A percentile compares a stretch with the other conserved stretches of the same genome.
Conservation (phyloP, 1,140 invertebrate genomes). For the Bombus confusus region DNA sequence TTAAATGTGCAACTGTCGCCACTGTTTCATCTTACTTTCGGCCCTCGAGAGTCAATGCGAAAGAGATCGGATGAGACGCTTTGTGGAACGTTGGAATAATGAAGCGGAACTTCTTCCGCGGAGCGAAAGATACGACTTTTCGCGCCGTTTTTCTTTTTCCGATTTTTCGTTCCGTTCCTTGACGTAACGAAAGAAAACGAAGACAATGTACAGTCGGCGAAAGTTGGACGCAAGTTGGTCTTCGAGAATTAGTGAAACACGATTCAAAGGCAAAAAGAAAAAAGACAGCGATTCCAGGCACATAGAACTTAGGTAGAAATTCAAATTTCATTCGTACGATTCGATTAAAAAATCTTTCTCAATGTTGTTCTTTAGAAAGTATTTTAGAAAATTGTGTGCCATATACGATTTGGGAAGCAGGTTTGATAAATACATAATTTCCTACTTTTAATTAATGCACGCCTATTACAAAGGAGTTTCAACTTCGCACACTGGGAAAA, state of each 20-base stretch:
- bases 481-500: too few species aligned
- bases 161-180: neutral
- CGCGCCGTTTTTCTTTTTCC: neutral
- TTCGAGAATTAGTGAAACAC: neutral
- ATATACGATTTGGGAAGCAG: neutral
- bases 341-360: neutral
- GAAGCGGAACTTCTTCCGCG: neutral
- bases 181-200: neutral
- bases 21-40: slow-evolving; percentile 23
- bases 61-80: slow-evolving; percentile 8
- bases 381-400: neutral
- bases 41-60: slow-evolving; percentile 13
- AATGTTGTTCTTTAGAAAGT: neutral
- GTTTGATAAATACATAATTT: too few species aligned
- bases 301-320: too few species aligned
- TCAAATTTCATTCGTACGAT: neutral
- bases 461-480: too few species aligned
- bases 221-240: neutral
- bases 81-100: slow-evolving; percentile 9
- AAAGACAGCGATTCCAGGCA: neutral
- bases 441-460: too few species aligned
- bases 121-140: neutral
- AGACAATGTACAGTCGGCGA: neutral
- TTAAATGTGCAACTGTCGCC: slow-evolving; percentile 33
- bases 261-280: neutral